Percentiles rank a stretch among this genome's conserved stretches.
phyloP scores from a whole-genome alignment of 2,888 invertebrate species.

The Agriotes lineatus region DNA sequence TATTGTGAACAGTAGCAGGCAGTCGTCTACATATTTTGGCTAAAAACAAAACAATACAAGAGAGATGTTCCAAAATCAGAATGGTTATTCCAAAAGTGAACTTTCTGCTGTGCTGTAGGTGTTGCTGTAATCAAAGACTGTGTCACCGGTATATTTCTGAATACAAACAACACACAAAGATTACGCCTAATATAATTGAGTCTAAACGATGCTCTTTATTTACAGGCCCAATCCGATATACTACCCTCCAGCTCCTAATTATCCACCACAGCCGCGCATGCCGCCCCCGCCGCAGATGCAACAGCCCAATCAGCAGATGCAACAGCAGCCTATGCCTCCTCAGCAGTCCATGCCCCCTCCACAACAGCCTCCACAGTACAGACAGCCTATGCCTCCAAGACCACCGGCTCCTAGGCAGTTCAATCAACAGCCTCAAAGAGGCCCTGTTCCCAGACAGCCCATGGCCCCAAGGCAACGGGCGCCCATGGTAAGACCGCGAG shows the following conservation, averaged over 20 bases:
- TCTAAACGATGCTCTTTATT: too few species aligned
- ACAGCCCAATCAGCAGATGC: constrained; percentile 52
- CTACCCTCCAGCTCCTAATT: constrained; percentile 63
- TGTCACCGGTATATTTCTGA: too few species aligned
- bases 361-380: constrained; percentile 55
- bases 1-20: too few species aligned
- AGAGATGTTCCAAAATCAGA: too few species aligned
- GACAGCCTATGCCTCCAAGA: constrained; percentile 47
- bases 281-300: constrained; percentile 47
- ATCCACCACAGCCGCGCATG: constrained; percentile 55
- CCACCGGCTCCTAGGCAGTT: constrained; percentile 58
- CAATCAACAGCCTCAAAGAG: constrained; percentile 48
- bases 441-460: constrained; percentile 33
- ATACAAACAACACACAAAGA: too few species aligned
- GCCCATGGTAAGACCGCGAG: constrained; percentile 55
- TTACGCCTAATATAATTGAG: too few species aligned
- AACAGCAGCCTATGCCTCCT: constrained; percentile 51
- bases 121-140: too few species aligned
- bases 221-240: constrained; percentile 59
- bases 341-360: constrained; percentile 52
- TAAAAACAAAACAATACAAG: too few species aligned
- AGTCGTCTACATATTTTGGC: too few species aligned
- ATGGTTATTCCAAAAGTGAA: too few species aligned
- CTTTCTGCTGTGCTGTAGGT: too few species aligned
- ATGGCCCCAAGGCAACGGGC: constrained; percentile 38